Conservation (phyloP, 2,888 invertebrate species). For the Periphyllus acericola region DNA sequence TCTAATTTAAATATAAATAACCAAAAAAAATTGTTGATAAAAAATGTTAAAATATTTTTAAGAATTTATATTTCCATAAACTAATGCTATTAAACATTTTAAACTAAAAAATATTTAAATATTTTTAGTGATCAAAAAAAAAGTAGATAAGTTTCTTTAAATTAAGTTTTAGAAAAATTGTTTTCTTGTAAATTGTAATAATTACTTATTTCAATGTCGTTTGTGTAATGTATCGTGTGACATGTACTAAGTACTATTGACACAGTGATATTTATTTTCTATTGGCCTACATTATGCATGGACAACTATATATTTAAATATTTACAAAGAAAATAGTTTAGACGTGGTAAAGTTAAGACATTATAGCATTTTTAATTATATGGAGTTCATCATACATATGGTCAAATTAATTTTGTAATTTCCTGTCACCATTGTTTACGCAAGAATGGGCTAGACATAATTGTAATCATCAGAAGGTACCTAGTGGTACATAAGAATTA, state of each 20-base stretch:
- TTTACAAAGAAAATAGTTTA: not conserved
- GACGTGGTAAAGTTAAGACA: constrained; percentile 27
- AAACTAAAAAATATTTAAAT: no score
- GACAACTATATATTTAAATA: not conserved
- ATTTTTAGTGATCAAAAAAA: no score
- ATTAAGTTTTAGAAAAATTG: no score
- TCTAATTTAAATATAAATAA: not conserved
- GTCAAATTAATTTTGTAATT: constrained; percentile 41
- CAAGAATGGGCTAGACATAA: constrained; percentile 13
- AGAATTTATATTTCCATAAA: no score
- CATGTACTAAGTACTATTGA: not conserved
- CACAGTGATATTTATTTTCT: not conserved
- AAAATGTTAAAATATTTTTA: no score
- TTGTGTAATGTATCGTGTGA: not conserved
- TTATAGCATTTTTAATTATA: constrained; percentile 32
- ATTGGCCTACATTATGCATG: constrained; percentile 1
- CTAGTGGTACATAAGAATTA: not conserved
- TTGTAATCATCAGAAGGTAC: not conserved
- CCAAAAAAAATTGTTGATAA: no score
- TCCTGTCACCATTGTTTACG: constrained; percentile 35
- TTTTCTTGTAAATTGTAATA: not conserved
- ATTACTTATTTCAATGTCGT: not conserved
- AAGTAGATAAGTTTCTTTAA: no score
- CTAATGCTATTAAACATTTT: no score
- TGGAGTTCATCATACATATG: not conserved